These are phyloP conservation scores for Halichoerus grypus DNA, from an alignment of 2,113 vertebrate genomes.

Conservation along the genomic window DNA sequence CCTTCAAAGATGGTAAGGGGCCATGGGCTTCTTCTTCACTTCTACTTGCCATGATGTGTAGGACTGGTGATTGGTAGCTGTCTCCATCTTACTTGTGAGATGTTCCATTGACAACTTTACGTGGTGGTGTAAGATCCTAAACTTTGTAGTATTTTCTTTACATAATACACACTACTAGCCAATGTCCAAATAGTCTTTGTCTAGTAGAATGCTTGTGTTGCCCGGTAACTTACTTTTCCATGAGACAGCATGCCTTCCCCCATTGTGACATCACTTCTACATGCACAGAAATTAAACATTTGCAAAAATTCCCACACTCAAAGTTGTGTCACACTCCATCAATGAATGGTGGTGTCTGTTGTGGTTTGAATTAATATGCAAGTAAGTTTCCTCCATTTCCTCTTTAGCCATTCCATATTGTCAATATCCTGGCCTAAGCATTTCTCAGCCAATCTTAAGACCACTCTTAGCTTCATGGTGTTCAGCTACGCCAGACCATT, in stretches of 20 bases:
- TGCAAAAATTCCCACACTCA: not conserved
- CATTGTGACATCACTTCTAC: not conserved
- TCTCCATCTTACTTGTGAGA: not conserved
- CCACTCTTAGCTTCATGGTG: not conserved
- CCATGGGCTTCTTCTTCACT: not conserved
- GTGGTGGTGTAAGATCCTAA: not conserved
- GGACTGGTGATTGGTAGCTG: not conserved
- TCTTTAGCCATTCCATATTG: not conserved
- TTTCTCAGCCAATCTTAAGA: not conserved
- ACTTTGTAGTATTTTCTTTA: not conserved
- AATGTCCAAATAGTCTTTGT: not conserved
- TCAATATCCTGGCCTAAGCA: not conserved
- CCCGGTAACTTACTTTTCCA: not conserved
- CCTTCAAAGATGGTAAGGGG: not conserved
- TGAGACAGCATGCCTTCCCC: not conserved
- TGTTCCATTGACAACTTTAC: not conserved
- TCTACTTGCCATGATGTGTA: not conserved
- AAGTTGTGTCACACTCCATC: too few species aligned
- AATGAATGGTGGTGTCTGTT: not conserved
- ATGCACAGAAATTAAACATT: not conserved
- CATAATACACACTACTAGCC: not conserved
- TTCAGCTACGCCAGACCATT: not conserved
- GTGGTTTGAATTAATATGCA: not conserved
- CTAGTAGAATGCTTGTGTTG: not conserved
- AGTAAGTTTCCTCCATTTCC: not conserved